Percentiles rank a stretch among this genome's conserved stretches.
Evolutionary conservation across 2,888 invertebrate genomes (phyloP).

Genomic region (Hydrotaea cyrtoneurina): DNA sequence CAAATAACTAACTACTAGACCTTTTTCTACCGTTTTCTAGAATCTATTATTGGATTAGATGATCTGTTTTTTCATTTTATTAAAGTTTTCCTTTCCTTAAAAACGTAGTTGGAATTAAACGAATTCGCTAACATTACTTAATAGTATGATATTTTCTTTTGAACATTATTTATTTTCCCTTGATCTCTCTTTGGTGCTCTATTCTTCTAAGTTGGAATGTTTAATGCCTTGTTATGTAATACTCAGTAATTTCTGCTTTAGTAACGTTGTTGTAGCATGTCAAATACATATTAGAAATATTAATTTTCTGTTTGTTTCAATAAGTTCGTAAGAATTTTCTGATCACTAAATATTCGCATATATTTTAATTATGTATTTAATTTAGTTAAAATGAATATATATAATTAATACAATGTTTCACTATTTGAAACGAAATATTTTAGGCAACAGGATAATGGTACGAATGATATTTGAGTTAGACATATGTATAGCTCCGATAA

Average conservation of each 20-base stretch:
- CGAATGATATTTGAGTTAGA: too few species aligned
- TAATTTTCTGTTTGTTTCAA: background rate
- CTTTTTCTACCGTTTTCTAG: slow-evolving; percentile 44
- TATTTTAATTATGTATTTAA: too few species aligned
- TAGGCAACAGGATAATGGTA: too few species aligned
- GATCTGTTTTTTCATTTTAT: slow-evolving; percentile 37
- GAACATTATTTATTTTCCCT: background rate
- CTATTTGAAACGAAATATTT: too few species aligned
- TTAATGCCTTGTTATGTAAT: background rate
- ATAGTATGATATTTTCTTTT: background rate
- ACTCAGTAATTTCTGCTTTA: background rate
- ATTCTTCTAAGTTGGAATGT: slow-evolving; percentile 4
- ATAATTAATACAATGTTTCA: too few species aligned
- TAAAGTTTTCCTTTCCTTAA: slow-evolving; percentile 15
- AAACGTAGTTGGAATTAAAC: slow-evolving; percentile 52
- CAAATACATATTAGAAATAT: background rate
- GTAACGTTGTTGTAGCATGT: background rate
- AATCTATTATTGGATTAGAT: slow-evolving; percentile 35
- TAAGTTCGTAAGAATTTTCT: too few species aligned
- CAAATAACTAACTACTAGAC: slow-evolving; percentile 48
- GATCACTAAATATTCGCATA: too few species aligned
- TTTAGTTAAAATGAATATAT: background rate
- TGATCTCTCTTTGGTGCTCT: background rate
- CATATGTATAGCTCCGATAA: too few species aligned
- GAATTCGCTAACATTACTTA: slow-evolving; percentile 51